Evolutionary conservation across 2,888 invertebrate species (phyloP).

Genomic region (Peribatodes rhomboidaria): DNA sequence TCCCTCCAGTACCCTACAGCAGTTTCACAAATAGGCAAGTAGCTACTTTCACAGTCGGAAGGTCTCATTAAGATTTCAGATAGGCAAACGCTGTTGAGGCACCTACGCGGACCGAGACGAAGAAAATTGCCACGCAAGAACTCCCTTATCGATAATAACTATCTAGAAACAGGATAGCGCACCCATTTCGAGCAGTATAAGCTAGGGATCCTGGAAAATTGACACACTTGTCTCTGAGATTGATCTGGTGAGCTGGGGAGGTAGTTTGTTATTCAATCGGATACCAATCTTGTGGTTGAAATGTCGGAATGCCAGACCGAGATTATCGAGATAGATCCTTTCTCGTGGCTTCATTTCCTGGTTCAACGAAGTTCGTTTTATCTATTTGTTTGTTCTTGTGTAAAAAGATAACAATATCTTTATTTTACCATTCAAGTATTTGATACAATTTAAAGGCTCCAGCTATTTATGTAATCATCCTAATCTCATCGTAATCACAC

Average conservation of each 20-base stretch:
- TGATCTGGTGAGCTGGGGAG: constrained; percentile 4
- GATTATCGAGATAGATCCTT: constrained; percentile 12
- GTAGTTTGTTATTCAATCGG: constrained; percentile 24
- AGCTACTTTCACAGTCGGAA: constrained; percentile 37
- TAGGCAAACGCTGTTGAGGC: constrained; percentile 43
- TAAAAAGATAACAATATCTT: no score
- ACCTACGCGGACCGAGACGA: constrained; percentile 30
- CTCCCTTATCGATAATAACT: constrained; percentile 49
- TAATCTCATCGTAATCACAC: no score
- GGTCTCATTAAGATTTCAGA: constrained; percentile 48
- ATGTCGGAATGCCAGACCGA: constrained; percentile 7
- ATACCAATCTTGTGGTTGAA: constrained; percentile 5
- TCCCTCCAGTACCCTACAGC: constrained; percentile 10
- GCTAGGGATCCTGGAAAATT: constrained; percentile 21
- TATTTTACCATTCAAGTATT: no score
- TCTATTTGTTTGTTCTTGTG: background rate
- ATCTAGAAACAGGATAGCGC: constrained; percentile 43
- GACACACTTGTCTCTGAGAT: constrained; percentile 30
- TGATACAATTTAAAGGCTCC: no score
- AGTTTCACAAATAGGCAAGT: constrained; percentile 33
- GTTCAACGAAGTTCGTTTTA: background rate
- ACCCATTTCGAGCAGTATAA: constrained; percentile 29
- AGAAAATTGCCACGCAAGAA: constrained; percentile 47
- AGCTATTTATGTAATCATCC: no score
- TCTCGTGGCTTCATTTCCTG: background rate